Evolutionary conservation across 2,888 invertebrate genomes (phyloP).

Genomic region (Nowickia ferox): DNA sequence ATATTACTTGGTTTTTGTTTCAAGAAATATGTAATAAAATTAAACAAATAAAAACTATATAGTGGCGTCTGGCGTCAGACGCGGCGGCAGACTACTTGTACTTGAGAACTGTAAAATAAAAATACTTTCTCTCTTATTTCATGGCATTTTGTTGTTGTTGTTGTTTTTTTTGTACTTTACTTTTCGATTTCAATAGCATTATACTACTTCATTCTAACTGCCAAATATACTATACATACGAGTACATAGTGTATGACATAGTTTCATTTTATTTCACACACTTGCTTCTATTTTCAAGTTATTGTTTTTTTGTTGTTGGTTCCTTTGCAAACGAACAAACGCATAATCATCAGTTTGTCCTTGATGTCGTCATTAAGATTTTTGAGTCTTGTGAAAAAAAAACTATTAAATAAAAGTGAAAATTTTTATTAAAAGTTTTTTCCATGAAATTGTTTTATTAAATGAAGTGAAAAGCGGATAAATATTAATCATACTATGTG

Average conservation of each 20-base stretch:
- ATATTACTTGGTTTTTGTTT: background rate
- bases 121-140: conserved; percentile 38
- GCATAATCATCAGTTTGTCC: conserved; percentile 75
- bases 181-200: conserved; percentile 51
- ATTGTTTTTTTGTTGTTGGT: conserved; percentile 33
- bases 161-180: conserved; percentile 14
- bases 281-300: conserved; percentile 2
- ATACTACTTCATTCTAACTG: conserved; percentile 26
- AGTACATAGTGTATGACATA: conserved; percentile 59
- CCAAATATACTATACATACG: background rate
- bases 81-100: conserved; percentile 63
- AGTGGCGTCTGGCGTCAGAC: conserved; percentile 60
- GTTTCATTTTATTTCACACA: conserved; percentile 54
- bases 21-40: conserved; percentile 16
- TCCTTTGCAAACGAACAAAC: conserved; percentile 47
- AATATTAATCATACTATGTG: conserved; percentile 42
- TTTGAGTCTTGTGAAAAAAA: conserved; percentile 39
- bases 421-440: conserved; percentile 2
- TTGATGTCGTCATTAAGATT: conserved; percentile 79
- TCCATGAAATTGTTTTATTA: background rate
- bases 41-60: conserved; percentile 7
- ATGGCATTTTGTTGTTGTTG: background rate
- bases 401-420: conserved; percentile 11
- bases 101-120: conserved; percentile 29
- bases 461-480: conserved; percentile 9